These are phyloP conservation scores for Papilio demoleus DNA, from an alignment of 2,888 invertebrate genomes.

Conservation along the genomic window DNA sequence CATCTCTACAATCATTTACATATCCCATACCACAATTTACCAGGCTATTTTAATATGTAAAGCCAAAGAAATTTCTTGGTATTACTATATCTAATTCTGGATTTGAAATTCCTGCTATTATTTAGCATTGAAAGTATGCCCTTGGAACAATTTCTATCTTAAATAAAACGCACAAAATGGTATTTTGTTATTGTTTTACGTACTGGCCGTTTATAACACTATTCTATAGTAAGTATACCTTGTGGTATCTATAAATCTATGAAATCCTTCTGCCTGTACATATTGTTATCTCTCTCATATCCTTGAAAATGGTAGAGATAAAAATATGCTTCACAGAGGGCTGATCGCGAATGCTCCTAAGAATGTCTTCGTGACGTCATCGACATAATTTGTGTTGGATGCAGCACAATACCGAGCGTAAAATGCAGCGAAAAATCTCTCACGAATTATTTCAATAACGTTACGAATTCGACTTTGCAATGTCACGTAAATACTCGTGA, in stretches of 20 bases:
- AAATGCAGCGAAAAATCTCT: no score
- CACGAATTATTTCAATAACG: no score
- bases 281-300: not conserved
- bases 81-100: no score
- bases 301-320: not conserved
- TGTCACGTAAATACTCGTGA: no score
- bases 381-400: no score
- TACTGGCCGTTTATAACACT: conserved; percentile 1
- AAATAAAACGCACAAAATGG: conserved; percentile 21
- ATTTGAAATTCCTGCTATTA: no score
- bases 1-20: not conserved
- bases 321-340: not conserved
- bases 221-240: no score
- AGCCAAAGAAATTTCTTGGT: not conserved
- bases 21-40: not conserved
- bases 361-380: no score
- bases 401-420: no score
- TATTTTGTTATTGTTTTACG: conserved; percentile 14
- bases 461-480: no score
- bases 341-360: no score
- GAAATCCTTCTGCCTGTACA: not conserved
- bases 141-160: not conserved
- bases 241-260: not conserved
- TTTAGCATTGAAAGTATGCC: not conserved
- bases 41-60: not conserved